Base-by-base conservation (phyloP, 2,113 vertebrate genomes). In the Desmodus rotundus region DNA sequence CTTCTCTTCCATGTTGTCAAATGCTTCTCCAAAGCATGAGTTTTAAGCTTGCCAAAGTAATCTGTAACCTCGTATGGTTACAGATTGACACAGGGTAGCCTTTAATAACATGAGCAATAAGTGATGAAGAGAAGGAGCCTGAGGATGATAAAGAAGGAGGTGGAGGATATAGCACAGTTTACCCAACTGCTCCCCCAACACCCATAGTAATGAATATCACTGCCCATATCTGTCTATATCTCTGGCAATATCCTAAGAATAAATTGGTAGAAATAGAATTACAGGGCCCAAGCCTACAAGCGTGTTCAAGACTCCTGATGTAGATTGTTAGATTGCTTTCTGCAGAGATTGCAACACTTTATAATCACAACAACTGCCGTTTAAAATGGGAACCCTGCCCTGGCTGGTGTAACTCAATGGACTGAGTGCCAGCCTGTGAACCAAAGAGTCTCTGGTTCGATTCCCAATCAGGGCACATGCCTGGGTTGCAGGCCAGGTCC, bases 241-340 rank as follows among this genome's bases (percentile, higher is more conserved):
- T 89, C 43, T 92, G 73, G 92, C 61, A 15, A 89, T 80, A 89
- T 96, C 56, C 72, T 86, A 88, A 68, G 26, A 52, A 89, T 63
- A 87, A 70, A 77, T 63, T 56, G 5, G 9, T 47, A 65, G 56
- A 94, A 65, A 10, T 52, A 70, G 58, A 97, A 89, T 92, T 70
- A 81, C 19, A 54, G 41, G 24, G 36, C 54, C 47, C 47, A 89
- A 52, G 24, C 88, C 84, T 50, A 65, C 38, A 94, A 63, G 70
- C 16, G 33, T 61, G 36, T 70, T 85, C 92, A 92, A 92, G 47
- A 91, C 26, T 80, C 56, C 92, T 41, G 26, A 72, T 67, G 67
- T 13, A 86, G 52, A 76, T 54, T 52, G 3, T 82, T 73, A 89
- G 81, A 52, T 70, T 92, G 36, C 45, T 91, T 77, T 95, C 52